phyloP scores from a whole-genome alignment of 2,797 vertebrate genomes.

The Enteromius viviparus region DNA sequence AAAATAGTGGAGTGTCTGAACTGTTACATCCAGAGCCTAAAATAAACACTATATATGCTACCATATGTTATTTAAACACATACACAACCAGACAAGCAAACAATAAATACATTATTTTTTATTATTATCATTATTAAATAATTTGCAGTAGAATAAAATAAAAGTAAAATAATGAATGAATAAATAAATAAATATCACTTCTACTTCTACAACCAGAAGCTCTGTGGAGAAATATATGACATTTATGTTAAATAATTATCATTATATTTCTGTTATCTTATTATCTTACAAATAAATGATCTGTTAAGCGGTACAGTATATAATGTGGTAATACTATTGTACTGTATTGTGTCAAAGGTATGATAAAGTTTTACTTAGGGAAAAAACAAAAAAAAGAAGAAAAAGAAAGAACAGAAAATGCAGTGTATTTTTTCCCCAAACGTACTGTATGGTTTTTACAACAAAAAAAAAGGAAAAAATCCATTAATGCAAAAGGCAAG shows the following conservation, averaged over 20 bases:
- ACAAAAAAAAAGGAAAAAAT: not conserved
- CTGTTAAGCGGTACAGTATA: not conserved
- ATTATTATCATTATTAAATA: no score
- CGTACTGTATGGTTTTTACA: not conserved
- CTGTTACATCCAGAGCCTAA: no score
- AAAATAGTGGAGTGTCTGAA: no score
- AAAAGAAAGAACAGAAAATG: not conserved
- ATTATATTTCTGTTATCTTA: not conserved
- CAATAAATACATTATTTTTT: no score
- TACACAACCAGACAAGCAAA: no score
- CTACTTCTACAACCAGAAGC: not conserved
- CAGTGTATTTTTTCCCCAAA: not conserved
- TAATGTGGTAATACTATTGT: not conserved
- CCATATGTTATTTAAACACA: no score
- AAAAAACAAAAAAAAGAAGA: not conserved
- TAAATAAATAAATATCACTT: no score
- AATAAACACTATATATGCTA: no score
- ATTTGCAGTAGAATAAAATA: no score
- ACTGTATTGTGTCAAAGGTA: not conserved
- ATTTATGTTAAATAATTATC: not conserved
- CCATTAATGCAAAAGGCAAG: slow-evolving; percentile 1
- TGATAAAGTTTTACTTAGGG: not conserved
- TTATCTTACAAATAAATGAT: not conserved
- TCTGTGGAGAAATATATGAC: not conserved
- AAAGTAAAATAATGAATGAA: no score